Base-by-base conservation (phyloP, 2,113 vertebrate genomes). In the Paratilapia polleni region DNA sequence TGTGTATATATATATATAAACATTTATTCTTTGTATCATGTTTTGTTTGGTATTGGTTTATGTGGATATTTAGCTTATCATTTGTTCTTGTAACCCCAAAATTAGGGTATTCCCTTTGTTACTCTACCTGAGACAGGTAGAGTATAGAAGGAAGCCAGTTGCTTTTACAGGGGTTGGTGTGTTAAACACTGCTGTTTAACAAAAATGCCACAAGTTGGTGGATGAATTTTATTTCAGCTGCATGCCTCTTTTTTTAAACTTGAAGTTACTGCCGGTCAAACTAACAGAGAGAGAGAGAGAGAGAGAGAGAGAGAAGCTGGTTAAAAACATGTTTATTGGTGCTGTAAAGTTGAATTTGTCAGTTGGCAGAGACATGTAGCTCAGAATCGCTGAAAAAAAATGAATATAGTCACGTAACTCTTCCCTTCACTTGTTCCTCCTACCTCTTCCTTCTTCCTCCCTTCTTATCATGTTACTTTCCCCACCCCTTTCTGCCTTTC, bases 391-490 rank as follows among this genome's bases (percentile, higher is more conserved):
- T 63, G 20, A 77, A 66, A 43, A 63, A 43, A 12, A 47, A 36
- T 17, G 70, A 59, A 73, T 0, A 13, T 47, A n/a, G 22, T 59
- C 26, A 81, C 74, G 8, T 57, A 34, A 58, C 22, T 73, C 58
- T 78, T 87, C 85, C 60, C 61, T 84, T 77, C 49, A 68, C 62
- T 74, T 85, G 90, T 38, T 91, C 80, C 86, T 85, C 80, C 78
- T 76, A 82, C 85, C 56, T 81, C 89, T 80, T 91, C 84, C 85
- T 84, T 28, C 82, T 88, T 83, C 84, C 84, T 88, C 81, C 63
- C 12, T 57, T 83, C 87, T 93, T 68, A 47, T 86, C 78, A 43
- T 22, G 8, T 81, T 38, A 24, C 80, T 88, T n/a, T 81, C 90
- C 85, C 87, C 87, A 28, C 82, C 88, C 77, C 84, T 83, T 26